Evolutionary conservation across 2,797 vertebrate species (phyloP).

Genomic region (Sarcophilus harrisii): DNA sequence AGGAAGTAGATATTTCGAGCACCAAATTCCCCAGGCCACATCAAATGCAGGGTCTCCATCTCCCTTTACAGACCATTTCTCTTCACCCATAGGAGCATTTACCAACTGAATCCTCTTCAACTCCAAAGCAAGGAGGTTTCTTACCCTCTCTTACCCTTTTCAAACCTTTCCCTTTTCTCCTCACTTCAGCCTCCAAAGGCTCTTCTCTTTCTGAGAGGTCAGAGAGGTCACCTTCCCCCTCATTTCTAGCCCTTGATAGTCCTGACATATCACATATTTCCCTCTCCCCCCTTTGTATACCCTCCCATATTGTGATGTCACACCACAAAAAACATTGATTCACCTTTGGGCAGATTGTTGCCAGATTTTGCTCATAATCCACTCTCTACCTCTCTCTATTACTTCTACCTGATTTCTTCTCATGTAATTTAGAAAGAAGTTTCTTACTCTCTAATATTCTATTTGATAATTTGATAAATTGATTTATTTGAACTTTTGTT

Average conservation of each 20-base stretch:
- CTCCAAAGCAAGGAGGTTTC: neutral
- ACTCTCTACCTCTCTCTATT: neutral
- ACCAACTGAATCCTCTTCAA: neutral
- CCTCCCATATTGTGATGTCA: neutral
- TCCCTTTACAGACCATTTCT: neutral
- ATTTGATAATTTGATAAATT: too few relatives aligned
- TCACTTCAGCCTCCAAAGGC: neutral
- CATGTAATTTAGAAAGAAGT: neutral
- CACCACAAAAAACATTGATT: neutral
- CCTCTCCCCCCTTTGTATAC: neutral
- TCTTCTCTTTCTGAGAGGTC: neutral
- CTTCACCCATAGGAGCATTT: neutral
- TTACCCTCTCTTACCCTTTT: neutral
- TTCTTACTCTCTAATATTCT: neutral
- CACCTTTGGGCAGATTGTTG: neutral
- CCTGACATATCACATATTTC: neutral
- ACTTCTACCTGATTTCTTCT: neutral
- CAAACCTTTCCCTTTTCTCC: neutral
- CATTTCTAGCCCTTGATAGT: neutral
- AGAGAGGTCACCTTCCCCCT: neutral
- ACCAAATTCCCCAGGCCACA: neutral
- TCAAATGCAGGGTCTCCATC: neutral
- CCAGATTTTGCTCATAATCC: neutral
- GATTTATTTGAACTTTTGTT: neutral
- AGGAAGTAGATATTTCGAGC: neutral